Conservation (phyloP, 2,113 vertebrate genomes). For the Nerophis lumbriciformis region DNA sequence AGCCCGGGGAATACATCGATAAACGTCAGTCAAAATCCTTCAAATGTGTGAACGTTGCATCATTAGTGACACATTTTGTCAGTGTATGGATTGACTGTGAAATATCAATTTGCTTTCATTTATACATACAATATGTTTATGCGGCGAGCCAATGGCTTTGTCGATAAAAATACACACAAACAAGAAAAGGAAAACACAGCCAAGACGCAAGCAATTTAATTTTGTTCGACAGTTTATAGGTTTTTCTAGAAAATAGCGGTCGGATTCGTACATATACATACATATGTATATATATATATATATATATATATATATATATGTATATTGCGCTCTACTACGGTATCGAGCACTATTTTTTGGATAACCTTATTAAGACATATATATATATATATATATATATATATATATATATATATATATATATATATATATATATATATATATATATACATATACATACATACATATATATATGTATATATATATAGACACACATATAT, state of each 20-base stretch:
- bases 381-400: too few relatives aligned
- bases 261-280: neutral
- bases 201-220: slow-evolving; percentile 1
- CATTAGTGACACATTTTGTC: slow-evolving; percentile 4
- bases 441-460: too few relatives aligned
- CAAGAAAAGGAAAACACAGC: neutral
- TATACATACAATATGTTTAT: neutral
- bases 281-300: too few relatives aligned
- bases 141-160: neutral
- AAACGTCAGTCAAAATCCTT: slow-evolving; percentile 18
- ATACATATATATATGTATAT: too few relatives aligned
- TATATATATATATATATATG: too few relatives aligned
- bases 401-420: too few relatives aligned
- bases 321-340: too few relatives aligned
- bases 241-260: neutral
- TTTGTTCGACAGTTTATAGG: neutral
- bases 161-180: neutral
- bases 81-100: neutral
- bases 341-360: too few relatives aligned
- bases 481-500: too few relatives aligned
- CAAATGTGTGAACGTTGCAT: neutral
- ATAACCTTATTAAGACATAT: too few relatives aligned
- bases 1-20: slow-evolving; percentile 41
- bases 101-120: slow-evolving; percentile 21
- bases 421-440: too few relatives aligned